phyloP scores from a whole-genome alignment of 2,113 vertebrate species.

The Salvelinus fontinalis region DNA sequence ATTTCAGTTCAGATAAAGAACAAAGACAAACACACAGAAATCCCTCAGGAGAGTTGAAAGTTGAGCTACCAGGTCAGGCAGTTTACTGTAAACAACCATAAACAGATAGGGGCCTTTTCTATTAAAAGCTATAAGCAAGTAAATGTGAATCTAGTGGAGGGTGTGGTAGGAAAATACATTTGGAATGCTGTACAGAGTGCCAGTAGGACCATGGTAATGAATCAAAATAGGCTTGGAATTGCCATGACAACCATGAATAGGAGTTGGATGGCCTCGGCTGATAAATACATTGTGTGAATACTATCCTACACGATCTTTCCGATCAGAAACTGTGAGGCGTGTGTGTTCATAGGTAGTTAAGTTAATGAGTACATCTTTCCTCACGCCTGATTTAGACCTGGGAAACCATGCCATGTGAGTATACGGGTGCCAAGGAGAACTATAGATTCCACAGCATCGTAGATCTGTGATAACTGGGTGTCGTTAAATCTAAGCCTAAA shows the following conservation, averaged over 20 bases:
- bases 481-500: constrained; percentile 17
- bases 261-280: too few relatives aligned
- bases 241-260: too few relatives aligned
- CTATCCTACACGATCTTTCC: too few relatives aligned
- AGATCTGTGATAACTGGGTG: background rate
- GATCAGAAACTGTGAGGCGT: too few relatives aligned
- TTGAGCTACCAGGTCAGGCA: background rate
- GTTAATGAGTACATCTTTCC: background rate
- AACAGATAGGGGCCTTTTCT: background rate
- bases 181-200: background rate
- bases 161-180: background rate
- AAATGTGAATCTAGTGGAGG: background rate
- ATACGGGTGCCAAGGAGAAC: background rate
- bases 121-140: background rate
- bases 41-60: background rate
- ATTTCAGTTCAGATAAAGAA: constrained; percentile 3
- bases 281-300: too few relatives aligned
- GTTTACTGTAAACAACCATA: background rate
- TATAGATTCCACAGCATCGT: background rate
- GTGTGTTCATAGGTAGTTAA: background rate
- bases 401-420: background rate
- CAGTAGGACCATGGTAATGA: background rate
- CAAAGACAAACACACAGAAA: constrained; percentile 7
- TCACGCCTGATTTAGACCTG: background rate
- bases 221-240: background rate